A percentile compares a stretch with the other conserved stretches of the same genome.
Conservation (phyloP, 1,140 invertebrate genomes). For the Nasonia vitripennis region DNA sequence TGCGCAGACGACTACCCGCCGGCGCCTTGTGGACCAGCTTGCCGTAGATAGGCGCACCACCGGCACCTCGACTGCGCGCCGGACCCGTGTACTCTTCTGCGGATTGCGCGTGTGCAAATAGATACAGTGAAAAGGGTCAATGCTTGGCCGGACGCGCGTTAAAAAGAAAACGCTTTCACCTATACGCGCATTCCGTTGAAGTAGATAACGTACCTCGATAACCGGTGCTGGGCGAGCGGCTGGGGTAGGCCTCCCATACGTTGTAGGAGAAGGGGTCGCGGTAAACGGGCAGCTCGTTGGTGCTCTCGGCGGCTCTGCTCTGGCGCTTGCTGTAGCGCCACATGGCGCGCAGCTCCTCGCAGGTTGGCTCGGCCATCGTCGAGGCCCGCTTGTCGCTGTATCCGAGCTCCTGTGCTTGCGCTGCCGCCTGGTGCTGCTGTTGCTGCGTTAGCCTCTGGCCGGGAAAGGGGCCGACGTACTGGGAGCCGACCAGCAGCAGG, state of each 20-base stretch:
- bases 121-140: no score
- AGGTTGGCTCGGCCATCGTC: conserved; percentile 82
- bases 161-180: no score
- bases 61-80: conserved; percentile 60
- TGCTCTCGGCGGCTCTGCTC: conserved; percentile 88
- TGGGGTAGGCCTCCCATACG: conserved; percentile 83
- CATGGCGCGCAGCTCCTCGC: conserved; percentile 91
- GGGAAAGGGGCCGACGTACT: conserved; percentile 62
- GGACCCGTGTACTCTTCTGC: conserved; percentile 56
- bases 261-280: conserved; percentile 88
- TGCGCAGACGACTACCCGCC: conserved; percentile 68
- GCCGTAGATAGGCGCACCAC: conserved; percentile 77
- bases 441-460: conserved; percentile 9
- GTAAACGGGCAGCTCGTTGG: conserved; percentile 88
- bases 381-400: conserved; percentile 51
- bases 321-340: conserved; percentile 93
- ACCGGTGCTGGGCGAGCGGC: conserved; percentile 61
- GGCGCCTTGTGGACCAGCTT: conserved; percentile 79
- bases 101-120: not conserved
- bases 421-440: not conserved
- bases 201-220: conserved; percentile 64
- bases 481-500: conserved; percentile 57
- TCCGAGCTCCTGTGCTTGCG: conserved; percentile 44
- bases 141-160: no score
- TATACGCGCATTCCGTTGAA: no score